Percentiles rank a stretch among this genome's conserved stretches.
These are phyloP conservation scores for Nipponacmea schrenckii DNA, from an alignment of 2,888 invertebrate species.

Conservation along the genomic window DNA sequence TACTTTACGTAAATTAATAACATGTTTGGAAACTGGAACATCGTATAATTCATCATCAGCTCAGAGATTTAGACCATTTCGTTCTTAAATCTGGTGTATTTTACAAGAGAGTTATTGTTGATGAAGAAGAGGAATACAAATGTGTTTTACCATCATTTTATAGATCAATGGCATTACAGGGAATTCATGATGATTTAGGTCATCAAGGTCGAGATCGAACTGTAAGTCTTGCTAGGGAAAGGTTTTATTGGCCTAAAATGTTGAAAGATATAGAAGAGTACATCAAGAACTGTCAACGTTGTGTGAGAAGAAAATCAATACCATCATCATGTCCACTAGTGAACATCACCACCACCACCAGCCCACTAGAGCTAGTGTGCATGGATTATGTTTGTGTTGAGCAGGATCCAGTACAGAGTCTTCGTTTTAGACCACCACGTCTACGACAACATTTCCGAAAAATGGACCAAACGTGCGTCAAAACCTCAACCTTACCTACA, in stretches of 20 bases:
- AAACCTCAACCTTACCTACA: constrained; percentile 36
- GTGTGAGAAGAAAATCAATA: constrained; percentile 21
- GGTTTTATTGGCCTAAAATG: constrained; percentile 39
- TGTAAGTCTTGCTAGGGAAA: constrained; percentile 22
- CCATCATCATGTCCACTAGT: constrained; percentile 18
- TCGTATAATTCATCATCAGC: not conserved
- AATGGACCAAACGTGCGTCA: constrained; percentile 28
- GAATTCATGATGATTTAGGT: constrained; percentile 34
- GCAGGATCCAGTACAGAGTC: constrained; percentile 20
- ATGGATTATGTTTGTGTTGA: constrained; percentile 33
- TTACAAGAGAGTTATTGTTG: not conserved
- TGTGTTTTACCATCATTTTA: constrained; percentile 25
- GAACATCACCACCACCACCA: constrained; percentile 26
- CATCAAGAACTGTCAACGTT: constrained; percentile 20
- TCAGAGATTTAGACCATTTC: not conserved
- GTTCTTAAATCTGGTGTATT: not conserved
- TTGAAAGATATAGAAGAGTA: constrained; percentile 23
- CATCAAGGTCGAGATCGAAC: constrained; percentile 31
- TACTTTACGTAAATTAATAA: not conserved
- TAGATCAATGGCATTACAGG: constrained; percentile 7
- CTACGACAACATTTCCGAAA: constrained; percentile 31
- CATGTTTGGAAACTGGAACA: not conserved
- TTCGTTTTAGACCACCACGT: constrained; percentile 43
- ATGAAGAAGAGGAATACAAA: constrained; percentile 12
- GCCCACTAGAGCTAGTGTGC: constrained; percentile 29